A percentile compares a stretch with the other conserved stretches of the same genome.
These are phyloP conservation scores for Taurulus bubalis DNA, from an alignment of 2,113 vertebrate species.

Conservation along the genomic window DNA sequence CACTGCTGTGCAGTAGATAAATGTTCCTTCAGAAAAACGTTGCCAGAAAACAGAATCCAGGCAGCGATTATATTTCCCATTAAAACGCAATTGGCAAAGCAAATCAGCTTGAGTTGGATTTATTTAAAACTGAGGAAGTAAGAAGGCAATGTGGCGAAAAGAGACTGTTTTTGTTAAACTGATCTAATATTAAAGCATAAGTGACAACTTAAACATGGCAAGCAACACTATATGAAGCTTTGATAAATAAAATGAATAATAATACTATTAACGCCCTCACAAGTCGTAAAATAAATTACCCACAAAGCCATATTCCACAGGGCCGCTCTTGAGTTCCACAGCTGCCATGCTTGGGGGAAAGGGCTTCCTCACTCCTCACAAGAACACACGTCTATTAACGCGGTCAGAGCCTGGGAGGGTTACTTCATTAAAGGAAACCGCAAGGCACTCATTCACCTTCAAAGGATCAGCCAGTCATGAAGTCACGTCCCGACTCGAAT, in stretches of 20 bases:
- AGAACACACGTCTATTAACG: constrained; percentile 36
- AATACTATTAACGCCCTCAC: background rate
- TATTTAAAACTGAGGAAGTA: background rate
- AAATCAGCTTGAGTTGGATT: background rate
- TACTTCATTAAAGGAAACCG: constrained; percentile 36
- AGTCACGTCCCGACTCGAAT: constrained; percentile 9
- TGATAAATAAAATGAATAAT: constrained; percentile 20
- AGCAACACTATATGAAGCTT: background rate
- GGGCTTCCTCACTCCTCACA: constrained; percentile 24
- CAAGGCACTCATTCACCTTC: constrained; percentile 47
- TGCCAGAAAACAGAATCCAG: background rate
- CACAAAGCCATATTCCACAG: constrained; percentile 6
- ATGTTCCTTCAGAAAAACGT: background rate
- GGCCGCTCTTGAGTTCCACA: constrained; percentile 14
- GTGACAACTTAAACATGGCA: background rate
- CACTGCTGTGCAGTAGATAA: too few relatives aligned
- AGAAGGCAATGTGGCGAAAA: background rate
- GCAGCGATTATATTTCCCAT: background rate
- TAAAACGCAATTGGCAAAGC: background rate
- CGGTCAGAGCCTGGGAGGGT: constrained; percentile 3
- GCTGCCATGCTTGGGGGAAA: constrained; percentile 38
- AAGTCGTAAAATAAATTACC: constrained; percentile 7
- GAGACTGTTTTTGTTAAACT: background rate
- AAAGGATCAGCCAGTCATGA: constrained; percentile 28
- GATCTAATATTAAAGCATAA: background rate